Conservation (phyloP, 2,797 vertebrate genomes). For the Phrynocephalus vlangalii region DNA sequence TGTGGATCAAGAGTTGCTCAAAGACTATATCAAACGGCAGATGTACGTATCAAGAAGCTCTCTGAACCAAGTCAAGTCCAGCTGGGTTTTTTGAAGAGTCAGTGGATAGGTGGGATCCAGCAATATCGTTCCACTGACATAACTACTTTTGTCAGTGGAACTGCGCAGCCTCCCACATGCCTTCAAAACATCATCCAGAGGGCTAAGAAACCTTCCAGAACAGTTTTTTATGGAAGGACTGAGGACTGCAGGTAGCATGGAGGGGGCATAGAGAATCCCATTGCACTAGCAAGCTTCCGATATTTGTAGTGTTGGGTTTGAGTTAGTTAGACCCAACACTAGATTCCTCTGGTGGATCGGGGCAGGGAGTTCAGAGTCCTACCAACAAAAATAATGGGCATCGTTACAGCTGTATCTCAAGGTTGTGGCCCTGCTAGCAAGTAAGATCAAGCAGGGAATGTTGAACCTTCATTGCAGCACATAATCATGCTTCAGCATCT, state of each 20-base stretch:
- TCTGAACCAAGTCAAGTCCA: neutral
- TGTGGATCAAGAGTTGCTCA: conserved; percentile 94
- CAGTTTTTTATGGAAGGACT: neutral
- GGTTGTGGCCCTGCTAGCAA: neutral
- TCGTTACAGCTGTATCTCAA: neutral
- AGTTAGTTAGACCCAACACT: too few species aligned
- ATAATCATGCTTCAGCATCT: neutral
- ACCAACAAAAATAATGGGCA: neutral
- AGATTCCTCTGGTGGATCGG: neutral
- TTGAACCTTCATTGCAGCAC: neutral
- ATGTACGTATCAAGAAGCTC: conserved; percentile 84
- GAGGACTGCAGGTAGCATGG: neutral
- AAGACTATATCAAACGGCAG: conserved; percentile 99
- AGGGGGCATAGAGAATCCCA: neutral
- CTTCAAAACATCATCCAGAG: neutral
- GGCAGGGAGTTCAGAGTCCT: neutral
- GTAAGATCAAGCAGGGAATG: neutral
- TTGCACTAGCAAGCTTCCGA: neutral
- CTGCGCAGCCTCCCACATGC: neutral
- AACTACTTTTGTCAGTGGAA: neutral
- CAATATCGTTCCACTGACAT: neutral
- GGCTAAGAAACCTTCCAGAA: neutral
- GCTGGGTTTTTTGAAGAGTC: neutral
- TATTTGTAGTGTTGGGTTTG: neutral
- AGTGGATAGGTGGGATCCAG: neutral